These are phyloP conservation scores for Cossypha niveicapilla DNA, from an alignment of 2,797 vertebrate genomes.

Conservation along the genomic window DNA sequence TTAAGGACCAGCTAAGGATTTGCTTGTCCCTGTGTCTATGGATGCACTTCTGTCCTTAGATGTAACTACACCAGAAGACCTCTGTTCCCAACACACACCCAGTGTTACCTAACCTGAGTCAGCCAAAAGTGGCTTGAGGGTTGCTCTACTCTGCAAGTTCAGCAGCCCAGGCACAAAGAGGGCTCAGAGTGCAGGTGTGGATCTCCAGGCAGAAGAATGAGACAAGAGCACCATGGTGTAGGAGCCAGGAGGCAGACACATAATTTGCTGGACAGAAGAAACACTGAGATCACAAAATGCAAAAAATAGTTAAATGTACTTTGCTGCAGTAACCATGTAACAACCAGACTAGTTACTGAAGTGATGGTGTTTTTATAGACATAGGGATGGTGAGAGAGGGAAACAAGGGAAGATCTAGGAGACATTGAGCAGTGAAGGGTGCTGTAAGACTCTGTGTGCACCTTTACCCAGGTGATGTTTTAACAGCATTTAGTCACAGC, in stretches of 20 bases:
- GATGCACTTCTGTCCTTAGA: not conserved
- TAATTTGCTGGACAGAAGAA: not conserved
- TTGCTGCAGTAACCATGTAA: not conserved
- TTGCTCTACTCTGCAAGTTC: not conserved
- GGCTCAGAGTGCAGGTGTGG: accelerated
- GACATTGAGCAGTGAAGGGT: not conserved
- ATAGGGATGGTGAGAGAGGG: accelerated
- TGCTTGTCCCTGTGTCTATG: not conserved
- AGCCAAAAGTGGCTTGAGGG: not conserved
- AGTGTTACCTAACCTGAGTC: not conserved
- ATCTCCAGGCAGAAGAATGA: not conserved
- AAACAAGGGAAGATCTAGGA: not conserved
- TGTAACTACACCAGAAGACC: not conserved
- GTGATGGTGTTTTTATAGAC: not conserved
- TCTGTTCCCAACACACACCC: accelerated
- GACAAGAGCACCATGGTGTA: not conserved
- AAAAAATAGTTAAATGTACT: not conserved
- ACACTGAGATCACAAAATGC: accelerated
- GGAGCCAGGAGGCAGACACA: not conserved
- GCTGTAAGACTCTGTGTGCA: not conserved
- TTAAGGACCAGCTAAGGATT: not conserved
- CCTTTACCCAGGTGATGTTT: not conserved
- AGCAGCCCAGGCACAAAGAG: not conserved
- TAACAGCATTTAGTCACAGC: not conserved
- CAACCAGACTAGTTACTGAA: not conserved